Evolutionary conservation across 2,797 vertebrate genomes (phyloP), one percentile per base, ranked within the genome.

Genomic region (Danionella dracula): DNA sequence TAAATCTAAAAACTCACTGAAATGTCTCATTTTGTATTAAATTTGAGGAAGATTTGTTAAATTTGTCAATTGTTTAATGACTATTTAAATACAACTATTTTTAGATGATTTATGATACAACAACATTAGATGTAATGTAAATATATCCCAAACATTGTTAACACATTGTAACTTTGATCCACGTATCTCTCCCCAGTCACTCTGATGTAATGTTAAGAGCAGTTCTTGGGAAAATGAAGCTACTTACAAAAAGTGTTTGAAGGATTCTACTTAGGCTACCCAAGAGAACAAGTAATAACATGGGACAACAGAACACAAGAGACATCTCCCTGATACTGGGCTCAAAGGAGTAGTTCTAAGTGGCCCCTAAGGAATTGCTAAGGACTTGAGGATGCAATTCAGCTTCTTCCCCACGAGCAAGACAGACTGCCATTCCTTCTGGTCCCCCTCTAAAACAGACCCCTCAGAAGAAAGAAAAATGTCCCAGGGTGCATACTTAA

Each of bases 391-490:
- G 55, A 75, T 75, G 72, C 15, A 11, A 79, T 82, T 76, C 65
- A 80, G 78, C 72, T 73, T 20, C 77, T 72, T 80, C 59, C 67
- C 69, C 79, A 67, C 46, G 50, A 56, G 20, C 59, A 66, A 55
- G 58, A 83, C 83, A 86, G 83, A 86, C 81, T 84, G 84, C 51
- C 42, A 15, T 67, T 69, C 70, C 74, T 62, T 70, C 72, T 75
- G 66, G 70, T 79, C 71, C 45, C 72, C 77, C 72, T 51, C 42
- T 58, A 79, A 72, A 45, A 68, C 70, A 46, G 66, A 75, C 56
- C 71, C 76, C 64, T 67, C 50, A 76, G 67, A 57, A 46, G 32
- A 41, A 34, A 67, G 35, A 37, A 56, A 54, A 54, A 35, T 12
- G 16, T 72, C 66, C 68, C 64, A 60, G 45, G 62, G 69, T 70